Base-by-base conservation (phyloP, 1,140 invertebrate species). In the Macrosteles quadrilineatus region DNA sequence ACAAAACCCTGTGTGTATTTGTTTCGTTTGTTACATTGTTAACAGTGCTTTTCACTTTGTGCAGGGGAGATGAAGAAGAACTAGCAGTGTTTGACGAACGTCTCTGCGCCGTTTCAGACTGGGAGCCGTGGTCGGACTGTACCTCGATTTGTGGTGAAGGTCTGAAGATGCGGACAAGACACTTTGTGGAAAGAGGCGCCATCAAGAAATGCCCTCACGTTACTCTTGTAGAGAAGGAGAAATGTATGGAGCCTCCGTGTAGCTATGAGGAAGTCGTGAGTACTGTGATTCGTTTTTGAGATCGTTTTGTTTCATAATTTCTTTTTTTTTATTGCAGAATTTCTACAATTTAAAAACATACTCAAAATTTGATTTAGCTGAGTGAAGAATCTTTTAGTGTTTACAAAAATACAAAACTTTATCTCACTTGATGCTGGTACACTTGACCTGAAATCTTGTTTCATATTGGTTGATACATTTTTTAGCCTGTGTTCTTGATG, bases 91-190 rank as follows among this genome's bases (percentile, higher is more conserved):
- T 77, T 6, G 69, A 81, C 25, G 80, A 80, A 36, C 85, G 84
- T 0, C 73, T 89, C n/a, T 96, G 94, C 78, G 81, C 82, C 36
- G 90, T 89, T 0, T 86, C 87, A 1, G 84, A 87, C 14, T 96
- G 94, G 94, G 84, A 86, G 21, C 78, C 83, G 36, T 96, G 92
- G 93, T 90, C 90, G 4, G 87, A 91, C 71, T 97, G 94, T 79
- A 93, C 92, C 0, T 87, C 86, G 0, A 89, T 89, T 9, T 97
- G 95, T 78, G 94, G 93, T 0, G 81, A 90, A 36, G 95, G 94
- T 0, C 81, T 91, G 43, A 87, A 84, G 77, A 90, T 91, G 80
- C 83, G 93, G 31, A 88, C 86, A 0, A 43, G 77, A 17, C 83
- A 84, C 23, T 95, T 95, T 79, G 73, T 87, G 0, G 85, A 94